These are phyloP conservation scores for Tragelaphus strepsiceros DNA, from an alignment of 2,113 vertebrate genomes.

Conservation along the genomic window DNA sequence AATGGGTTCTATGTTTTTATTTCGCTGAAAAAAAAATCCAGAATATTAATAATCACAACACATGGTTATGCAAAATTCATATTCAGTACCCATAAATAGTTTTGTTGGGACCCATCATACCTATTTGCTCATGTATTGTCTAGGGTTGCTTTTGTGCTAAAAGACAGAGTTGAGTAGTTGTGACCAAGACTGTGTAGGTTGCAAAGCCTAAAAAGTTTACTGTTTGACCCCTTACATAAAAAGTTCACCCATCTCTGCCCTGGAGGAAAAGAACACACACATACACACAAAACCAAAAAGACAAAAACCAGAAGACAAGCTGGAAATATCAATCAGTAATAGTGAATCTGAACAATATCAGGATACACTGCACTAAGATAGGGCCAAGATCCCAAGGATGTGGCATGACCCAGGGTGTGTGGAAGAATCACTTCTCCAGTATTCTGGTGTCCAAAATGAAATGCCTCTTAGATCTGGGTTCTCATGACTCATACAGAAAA, in stretches of 20 bases:
- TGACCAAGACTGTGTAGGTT: neutral
- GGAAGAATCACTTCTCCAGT: neutral
- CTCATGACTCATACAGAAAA: neutral
- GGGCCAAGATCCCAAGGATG: neutral
- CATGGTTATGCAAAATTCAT: neutral
- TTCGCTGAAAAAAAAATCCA: neutral
- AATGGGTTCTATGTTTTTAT: neutral
- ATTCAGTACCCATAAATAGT: neutral
- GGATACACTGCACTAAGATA: neutral
- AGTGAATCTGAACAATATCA: neutral
- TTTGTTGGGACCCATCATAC: neutral
- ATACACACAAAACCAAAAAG: neutral
- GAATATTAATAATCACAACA: neutral
- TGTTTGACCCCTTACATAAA: neutral
- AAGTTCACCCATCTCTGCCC: neutral
- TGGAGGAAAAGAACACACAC: neutral
- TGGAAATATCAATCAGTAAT: neutral
- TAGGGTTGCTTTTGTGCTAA: neutral
- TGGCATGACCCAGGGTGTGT: neutral
- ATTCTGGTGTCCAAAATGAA: neutral
- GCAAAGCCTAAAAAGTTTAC: neutral
- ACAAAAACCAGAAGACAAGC: neutral
- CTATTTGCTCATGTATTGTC: neutral
- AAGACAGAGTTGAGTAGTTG: neutral
- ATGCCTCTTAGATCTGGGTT: neutral